Base-by-base conservation (phyloP, 2,113 vertebrate genomes). In the Nycticorax nycticorax region DNA sequence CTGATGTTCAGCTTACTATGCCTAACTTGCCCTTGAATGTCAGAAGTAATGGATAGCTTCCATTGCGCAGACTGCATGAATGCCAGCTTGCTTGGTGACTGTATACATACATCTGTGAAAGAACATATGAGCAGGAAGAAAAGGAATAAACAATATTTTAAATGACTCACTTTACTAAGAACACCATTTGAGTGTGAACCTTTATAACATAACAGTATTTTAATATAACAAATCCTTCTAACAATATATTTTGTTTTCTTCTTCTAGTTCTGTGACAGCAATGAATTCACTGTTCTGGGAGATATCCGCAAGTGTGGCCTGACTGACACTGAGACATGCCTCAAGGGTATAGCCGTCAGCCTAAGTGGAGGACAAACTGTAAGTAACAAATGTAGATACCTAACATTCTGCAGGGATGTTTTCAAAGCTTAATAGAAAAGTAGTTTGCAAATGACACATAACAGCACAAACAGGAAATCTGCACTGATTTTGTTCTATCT, bases 231-330 rank as follows among this genome's bases (percentile, higher is more conserved):
- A 71, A 75, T 82, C 17, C 4, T 78, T 74, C 81, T 32, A 75
- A 72, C 13, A 9, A 2, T 32, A 8, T 28, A 7, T 79, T 56
- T 35, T 17, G 20, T 53, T 37, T 37, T 37, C 13, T 28, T 53
- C 32, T 91, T 48, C 20, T 82, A 98, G 98, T 90, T 97, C 48
- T 98, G 98, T 80, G 57, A 96, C 27, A 95, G 95, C 55, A 89
- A 83, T 1, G 39, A 79, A 27, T 99, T 98, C 94, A 98, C 97
- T 1, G 97, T 99, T 78, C 89, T 99, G 90, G 99, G 96, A 12
- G 99, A 99, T 24, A 97, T 99, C 85, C 95, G 98, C 26, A 98
- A 98, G 92, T 99, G 99, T 33, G 98, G 99, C 3, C 67, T 99
- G 84, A 97, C 97, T 1, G 98, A 99, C 71, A 98, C 96, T 0